Conservation (phyloP, 2,888 invertebrate species). For the Blastobasis lacticolella region DNA sequence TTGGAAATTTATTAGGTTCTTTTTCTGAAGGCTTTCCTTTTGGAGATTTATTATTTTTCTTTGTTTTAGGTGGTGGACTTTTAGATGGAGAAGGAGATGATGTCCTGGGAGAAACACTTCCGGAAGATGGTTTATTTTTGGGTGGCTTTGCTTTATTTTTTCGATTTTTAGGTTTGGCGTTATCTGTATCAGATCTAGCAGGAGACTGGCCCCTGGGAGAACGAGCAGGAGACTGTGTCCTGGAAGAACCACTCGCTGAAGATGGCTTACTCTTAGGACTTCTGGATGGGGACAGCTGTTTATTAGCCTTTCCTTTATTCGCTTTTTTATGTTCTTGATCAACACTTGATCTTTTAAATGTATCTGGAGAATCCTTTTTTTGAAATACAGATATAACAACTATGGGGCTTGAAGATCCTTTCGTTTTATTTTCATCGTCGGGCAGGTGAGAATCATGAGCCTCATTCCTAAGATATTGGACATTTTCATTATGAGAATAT, state of each 20-base stretch:
- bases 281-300: background rate
- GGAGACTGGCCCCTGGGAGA: background rate
- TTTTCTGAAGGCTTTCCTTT: background rate
- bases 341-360: conserved; percentile 10
- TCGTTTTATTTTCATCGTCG: background rate
- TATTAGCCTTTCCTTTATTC: background rate
- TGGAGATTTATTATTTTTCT: background rate
- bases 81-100: conserved; percentile 10
- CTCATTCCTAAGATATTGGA: background rate
- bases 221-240: background rate
- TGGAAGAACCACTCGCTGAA: background rate
- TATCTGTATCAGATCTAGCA: background rate
- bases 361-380: conserved; percentile 27
- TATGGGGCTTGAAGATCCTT: conserved; percentile 31
- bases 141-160: too few relatives aligned
- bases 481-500: background rate
- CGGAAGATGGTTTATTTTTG: too few relatives aligned
- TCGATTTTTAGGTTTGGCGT: background rate
- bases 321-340: background rate
- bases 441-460: too few relatives aligned
- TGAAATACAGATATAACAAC: conserved; percentile 62
- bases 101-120: background rate
- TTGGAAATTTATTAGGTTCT: conserved; percentile 8
- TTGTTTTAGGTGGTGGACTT: conserved; percentile 4
- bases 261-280: too few relatives aligned